Conservation (phyloP, 1,140 invertebrate genomes). For the Lamellibrachia luymesi region DNA sequence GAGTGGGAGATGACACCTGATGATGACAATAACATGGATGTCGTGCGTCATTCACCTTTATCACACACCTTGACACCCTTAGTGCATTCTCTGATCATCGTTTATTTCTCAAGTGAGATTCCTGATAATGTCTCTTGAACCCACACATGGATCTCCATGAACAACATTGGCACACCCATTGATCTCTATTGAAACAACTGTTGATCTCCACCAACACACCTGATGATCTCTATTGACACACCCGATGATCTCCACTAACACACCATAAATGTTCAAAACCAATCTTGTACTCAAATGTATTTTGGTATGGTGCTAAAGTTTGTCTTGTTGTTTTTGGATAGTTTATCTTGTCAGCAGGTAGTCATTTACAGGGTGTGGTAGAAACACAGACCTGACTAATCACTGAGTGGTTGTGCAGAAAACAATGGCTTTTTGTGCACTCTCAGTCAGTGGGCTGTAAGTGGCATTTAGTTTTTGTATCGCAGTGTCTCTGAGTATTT, state of each 20-base stretch:
- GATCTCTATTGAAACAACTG: not conserved
- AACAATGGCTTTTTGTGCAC: not conserved
- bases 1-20: not conserved
- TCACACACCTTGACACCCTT: not conserved
- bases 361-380: not conserved
- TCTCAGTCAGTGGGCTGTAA: not conserved
- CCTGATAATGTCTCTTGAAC: not conserved
- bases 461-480: not conserved
- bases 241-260: not conserved
- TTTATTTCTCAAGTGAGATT: not conserved
- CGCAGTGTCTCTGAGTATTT: no score
- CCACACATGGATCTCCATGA: not conserved
- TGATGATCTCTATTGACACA: not conserved
- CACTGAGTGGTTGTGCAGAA: not conserved
- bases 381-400: not conserved
- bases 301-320: not conserved
- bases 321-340: not conserved
- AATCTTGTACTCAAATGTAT: not conserved
- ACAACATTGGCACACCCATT: not conserved
- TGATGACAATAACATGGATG: not conserved
- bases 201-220: not conserved
- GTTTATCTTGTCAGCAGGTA: not conserved
- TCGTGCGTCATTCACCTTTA: not conserved
- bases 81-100: not conserved
- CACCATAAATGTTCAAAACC: not conserved